Evolutionary conservation across 2,113 vertebrate genomes (phyloP), one percentile per base, ranked within the genome.

Genomic region (Chionis minor): DNA sequence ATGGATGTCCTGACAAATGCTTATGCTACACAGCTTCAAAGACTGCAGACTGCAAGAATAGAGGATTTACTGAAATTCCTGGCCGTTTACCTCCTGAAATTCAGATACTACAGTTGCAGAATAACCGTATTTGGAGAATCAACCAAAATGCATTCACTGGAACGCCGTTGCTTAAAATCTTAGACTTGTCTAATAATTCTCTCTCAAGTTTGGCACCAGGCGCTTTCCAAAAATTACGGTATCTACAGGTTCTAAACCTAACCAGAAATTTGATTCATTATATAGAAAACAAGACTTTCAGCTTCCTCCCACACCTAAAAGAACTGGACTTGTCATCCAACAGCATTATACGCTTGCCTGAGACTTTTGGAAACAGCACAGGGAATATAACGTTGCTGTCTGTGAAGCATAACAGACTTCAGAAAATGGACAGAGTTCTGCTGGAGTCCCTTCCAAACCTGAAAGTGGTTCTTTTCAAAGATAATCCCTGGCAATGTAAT

Each of bases 401-500:
- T 3, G 90, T 99, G 67, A 98, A 98, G 23, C 96, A 98, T 93
- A 99, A 99, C 97, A 98, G 97, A 93, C 98, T 99, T 79, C 98
- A 98, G 85, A 98, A 98, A 91, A 84, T 99, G 66, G 98, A 99
- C 92, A 98, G 99, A 47, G 96, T 97, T 42, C 94, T 99, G 42
- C 92, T 99, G 89, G 99, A 99, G 87, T 98, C 98, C 35, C 98
- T 99, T 94, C 98, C 97, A 81, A 98, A 95, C 19, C 94, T 99
- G 94, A 98, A 98, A 97, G 97, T 98, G 75, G 92, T 99, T 81
- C 97, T 98, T 77, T 98, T 99, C 91, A 98, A 97, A 96, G 98
- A 98, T 82, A 99, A 99, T 97, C 98, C 98, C 75, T 99, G 99
- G 99, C 99, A 98, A 96, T 99, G 99, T 90, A 99, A 99, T 79